Evolutionary conservation across 2,113 vertebrate species (phyloP), one percentile per base, ranked within the genome.

Genomic region (Dasyurus viverrinus): DNA sequence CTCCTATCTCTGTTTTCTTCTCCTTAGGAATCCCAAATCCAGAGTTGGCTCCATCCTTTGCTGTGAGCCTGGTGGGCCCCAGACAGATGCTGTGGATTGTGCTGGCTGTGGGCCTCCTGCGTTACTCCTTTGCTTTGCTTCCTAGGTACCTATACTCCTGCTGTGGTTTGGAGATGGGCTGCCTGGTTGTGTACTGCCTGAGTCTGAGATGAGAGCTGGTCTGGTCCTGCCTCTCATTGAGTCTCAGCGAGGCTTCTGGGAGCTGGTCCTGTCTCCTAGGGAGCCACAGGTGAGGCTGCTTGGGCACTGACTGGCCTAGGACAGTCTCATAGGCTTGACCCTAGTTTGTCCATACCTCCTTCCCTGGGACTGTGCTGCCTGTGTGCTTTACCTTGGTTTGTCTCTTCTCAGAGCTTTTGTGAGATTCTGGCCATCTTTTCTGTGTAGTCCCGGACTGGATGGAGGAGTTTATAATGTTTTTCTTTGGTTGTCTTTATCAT

Each of bases 401-500:
- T 42, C 68, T 84, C n/a, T 84, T 16, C n/a, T 84, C 68, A 42
- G 68, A 42, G n/a, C 68, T 84, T 84, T 22, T 42, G n/a, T 42
- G 36, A 19, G 68, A 84, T 84, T 42, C n/a, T 84, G n/a, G n/a
- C 68, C 42, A 8, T 84, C 68, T 84, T 84, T 68, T 84, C 8
- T 84, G 19, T 42, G n/a, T n/a, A 84, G n/a, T 84, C 36, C n/a
- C 22, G n/a, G 36, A n/a, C 16, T 76, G 68, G 36, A 76, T 76
- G 5, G 68, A 84, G 68, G n/a, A 84, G n/a, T 42, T 84, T 42
- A 84, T 42, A 42, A n/a, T 84, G 68, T 42, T 84, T 42, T n/a
- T 84, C 68, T 84, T 84, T 84, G n/a, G n/a, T 84, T 84, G 68
- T 42, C 68, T 84, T 84, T 84, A 84, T 84, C n/a, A 84, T 84